A percentile compares a stretch with the other conserved stretches of the same genome.
These are phyloP conservation scores for Urosaurus nigricauda DNA, from an alignment of 2,797 vertebrate species.

Conservation along the genomic window DNA sequence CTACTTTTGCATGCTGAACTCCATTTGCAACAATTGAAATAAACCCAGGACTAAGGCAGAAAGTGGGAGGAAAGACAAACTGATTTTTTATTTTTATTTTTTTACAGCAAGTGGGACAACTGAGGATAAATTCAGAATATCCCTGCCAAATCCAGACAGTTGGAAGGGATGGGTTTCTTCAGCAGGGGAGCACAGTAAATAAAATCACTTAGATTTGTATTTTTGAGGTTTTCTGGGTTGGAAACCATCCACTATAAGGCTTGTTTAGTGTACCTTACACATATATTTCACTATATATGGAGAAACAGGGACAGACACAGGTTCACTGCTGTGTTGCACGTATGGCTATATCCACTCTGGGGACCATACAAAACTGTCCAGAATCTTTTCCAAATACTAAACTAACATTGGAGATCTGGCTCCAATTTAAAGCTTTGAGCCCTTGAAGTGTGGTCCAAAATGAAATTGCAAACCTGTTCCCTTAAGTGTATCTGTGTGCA, in stretches of 20 bases:
- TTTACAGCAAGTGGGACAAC: too few relatives aligned
- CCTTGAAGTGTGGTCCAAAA: conserved; percentile 34
- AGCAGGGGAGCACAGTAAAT: not conserved
- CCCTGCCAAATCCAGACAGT: too few relatives aligned
- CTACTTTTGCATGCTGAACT: too few relatives aligned
- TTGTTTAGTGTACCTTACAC: not conserved
- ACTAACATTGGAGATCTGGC: conserved; percentile 22
- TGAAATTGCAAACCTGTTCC: conserved; percentile 27
- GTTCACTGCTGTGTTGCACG: not conserved
- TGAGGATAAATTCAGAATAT: too few relatives aligned
- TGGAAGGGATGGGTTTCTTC: not conserved
- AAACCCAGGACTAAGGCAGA: too few relatives aligned
- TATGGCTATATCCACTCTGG: not conserved
- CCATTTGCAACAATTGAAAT: too few relatives aligned
- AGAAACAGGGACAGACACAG: not conserved
- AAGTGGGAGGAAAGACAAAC: too few relatives aligned
- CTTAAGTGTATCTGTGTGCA: not conserved
- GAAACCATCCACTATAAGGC: conserved; percentile 1
- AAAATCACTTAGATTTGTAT: not conserved
- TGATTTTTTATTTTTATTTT: too few relatives aligned
- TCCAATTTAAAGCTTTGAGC: conserved; percentile 19
- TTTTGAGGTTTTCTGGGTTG: not conserved
- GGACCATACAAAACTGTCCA: conserved; percentile 19
- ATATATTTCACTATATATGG: not conserved
- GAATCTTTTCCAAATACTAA: conserved; percentile 31